These are phyloP conservation scores for Lasioglossum pauxillum DNA, from an alignment of 2,888 invertebrate genomes.

Conservation along the genomic window DNA sequence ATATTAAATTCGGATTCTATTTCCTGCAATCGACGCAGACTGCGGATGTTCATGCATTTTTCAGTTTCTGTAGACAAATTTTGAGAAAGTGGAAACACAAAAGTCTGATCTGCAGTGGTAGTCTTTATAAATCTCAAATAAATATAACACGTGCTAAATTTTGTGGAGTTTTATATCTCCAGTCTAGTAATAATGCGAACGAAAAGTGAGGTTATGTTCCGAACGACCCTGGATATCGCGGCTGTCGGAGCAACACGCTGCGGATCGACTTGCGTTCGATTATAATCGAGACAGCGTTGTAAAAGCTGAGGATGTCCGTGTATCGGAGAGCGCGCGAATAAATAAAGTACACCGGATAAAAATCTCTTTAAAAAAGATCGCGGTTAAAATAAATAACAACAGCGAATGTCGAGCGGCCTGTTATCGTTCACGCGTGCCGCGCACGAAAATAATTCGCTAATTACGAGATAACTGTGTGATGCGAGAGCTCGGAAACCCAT, in stretches of 20 bases:
- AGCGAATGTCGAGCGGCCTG: neutral
- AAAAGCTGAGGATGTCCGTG: constrained; percentile 31
- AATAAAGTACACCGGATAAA: constrained; percentile 25
- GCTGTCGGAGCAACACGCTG: constrained; percentile 12
- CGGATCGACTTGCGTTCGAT: constrained; percentile 52
- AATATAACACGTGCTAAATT: too few relatives aligned
- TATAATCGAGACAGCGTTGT: neutral
- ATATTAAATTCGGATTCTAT: too few relatives aligned
- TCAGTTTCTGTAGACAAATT: too few relatives aligned
- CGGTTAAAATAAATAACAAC: neutral
- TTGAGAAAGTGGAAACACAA: too few relatives aligned
- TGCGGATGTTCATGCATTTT: too few relatives aligned
- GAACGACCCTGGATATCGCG: constrained; percentile 23
- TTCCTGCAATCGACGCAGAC: too few relatives aligned
- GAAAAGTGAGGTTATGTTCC: too few relatives aligned
- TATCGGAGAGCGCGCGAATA: constrained; percentile 10
- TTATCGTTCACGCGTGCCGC: constrained; percentile 22
- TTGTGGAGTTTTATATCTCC: too few relatives aligned
- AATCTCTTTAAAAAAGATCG: neutral
- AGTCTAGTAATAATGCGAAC: too few relatives aligned
- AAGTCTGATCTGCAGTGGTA: too few relatives aligned
- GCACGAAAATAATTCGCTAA: constrained; percentile 40
- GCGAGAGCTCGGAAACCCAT: constrained; percentile 36
- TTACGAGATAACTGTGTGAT: constrained; percentile 48
- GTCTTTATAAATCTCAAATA: too few relatives aligned